Base-by-base conservation (phyloP, 2,797 vertebrate species). In the Acipenser oxyrinchus region DNA sequence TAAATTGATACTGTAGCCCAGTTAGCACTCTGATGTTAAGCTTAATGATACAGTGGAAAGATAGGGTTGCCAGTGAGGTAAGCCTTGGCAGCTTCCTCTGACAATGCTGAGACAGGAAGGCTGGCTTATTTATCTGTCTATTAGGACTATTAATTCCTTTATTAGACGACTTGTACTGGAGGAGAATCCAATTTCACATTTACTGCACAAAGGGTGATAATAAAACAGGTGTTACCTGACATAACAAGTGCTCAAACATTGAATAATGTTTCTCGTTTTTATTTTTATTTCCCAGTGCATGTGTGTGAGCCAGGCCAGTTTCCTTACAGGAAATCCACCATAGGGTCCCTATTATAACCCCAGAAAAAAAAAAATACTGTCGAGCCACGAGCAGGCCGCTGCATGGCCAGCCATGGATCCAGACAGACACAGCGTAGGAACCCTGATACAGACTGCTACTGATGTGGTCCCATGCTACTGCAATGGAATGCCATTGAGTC, bases 191-290 rank as follows among this genome's bases (percentile, higher is more conserved):
- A 68, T 70, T 75, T 48, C 53, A 51, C 68, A 75, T 69, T 71
- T 67, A 70, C 69, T 53, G 69, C 63, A 63, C 66, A 66, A 62
- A 60, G 68, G 68, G 62, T 52, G 67, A 69, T 64, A 65, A 68
- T 70, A 58, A 70, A 71, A 73, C 73, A 77, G 70, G 70, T 70
- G 71, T 68, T 73, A 62, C 66, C 51, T 69, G 64, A 62, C 68
- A 49, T 9, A 52, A 15, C 8, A 64, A 65, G 55, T 61, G 64
- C 62, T 37, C 68, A 72, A n/a, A 7, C 18, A 48, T 50, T 37
- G 62, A 11, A 18, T 49, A 57, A 61, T 53, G 53, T 48, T 37
- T 59, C 60, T 66, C 63, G 11, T 13, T 9, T 37, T 48, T 53
- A 49, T 66, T 37, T 37, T 37, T 37, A 37, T 37, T 37, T 1